Conservation (phyloP, 2,797 vertebrate genomes). For the Falco novaeseelandiae region DNA sequence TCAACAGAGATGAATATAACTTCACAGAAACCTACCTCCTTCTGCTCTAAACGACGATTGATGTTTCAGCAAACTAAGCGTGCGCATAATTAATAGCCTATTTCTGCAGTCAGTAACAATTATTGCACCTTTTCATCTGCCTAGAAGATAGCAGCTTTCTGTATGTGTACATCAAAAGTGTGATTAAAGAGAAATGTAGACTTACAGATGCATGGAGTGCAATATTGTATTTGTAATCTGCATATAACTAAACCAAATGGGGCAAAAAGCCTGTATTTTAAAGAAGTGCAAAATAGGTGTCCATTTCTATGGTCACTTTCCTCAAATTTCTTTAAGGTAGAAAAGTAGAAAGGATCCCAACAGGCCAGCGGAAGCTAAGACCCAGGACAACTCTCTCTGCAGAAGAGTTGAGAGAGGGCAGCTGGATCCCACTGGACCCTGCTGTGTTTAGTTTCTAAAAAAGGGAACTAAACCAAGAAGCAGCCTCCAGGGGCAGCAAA, state of each 20-base stretch:
- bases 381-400: not conserved
- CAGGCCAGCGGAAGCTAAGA: not conserved
- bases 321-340: not conserved
- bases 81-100: not conserved
- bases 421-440: slow-evolving; percentile 68
- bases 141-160: not conserved
- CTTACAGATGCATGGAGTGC: not conserved
- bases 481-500: slow-evolving; percentile 64
- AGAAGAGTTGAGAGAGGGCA: slow-evolving; percentile 59
- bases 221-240: not conserved
- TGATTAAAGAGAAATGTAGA: not conserved
- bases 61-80: not conserved
- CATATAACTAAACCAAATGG: not conserved
- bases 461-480: slow-evolving; percentile 37
- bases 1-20: slow-evolving; percentile 44
- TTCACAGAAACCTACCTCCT: slow-evolving; percentile 14
- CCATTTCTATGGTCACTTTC: not conserved
- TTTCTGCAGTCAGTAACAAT: not conserved
- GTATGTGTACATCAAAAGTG: rapidly evolving
- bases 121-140: not conserved
- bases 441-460: slow-evolving; percentile 65
- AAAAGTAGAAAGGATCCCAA: not conserved
- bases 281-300: not conserved
- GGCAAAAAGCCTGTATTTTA: not conserved
- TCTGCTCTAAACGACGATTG: not conserved